Evolutionary conservation across 2,797 vertebrate species (phyloP).

Genomic region (Xiphorhynchus erythropygius): DNA sequence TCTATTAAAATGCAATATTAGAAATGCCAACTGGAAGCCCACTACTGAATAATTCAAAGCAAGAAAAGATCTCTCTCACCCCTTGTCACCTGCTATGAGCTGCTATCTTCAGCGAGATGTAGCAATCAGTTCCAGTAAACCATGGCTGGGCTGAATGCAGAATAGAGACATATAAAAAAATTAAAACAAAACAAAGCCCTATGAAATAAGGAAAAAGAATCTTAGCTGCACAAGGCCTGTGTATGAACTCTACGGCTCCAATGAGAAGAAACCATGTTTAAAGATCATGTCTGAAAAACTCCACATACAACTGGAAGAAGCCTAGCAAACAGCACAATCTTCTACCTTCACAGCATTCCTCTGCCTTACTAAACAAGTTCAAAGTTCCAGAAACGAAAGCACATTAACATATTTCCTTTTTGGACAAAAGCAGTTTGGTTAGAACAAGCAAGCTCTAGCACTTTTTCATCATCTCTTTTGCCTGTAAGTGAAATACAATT

Average conservation of each 20-base stretch:
- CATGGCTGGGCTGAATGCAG: neutral
- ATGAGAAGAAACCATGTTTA: neutral
- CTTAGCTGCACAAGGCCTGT: neutral
- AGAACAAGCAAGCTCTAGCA: neutral
- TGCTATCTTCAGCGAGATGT: neutral
- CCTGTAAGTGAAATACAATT: neutral
- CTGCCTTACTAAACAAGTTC: neutral
- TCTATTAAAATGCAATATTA: constrained; percentile 17
- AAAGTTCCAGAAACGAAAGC: neutral
- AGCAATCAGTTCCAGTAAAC: neutral
- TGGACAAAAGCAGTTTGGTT: neutral
- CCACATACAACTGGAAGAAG: neutral
- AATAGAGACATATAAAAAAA: neutral
- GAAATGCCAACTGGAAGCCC: neutral
- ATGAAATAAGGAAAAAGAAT: neutral
- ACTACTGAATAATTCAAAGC: constrained; percentile 27
- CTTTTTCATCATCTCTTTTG: neutral
- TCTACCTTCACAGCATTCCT: neutral
- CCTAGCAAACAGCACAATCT: neutral
- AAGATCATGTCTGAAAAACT: neutral
- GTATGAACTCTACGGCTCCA: neutral
- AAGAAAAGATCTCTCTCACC: neutral
- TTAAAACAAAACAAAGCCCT: neutral
- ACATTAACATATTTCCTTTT: neutral
- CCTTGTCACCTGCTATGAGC: neutral